These are phyloP conservation scores for Melanaphis sacchari DNA, from an alignment of 1,140 invertebrate species.

Conservation along the genomic window DNA sequence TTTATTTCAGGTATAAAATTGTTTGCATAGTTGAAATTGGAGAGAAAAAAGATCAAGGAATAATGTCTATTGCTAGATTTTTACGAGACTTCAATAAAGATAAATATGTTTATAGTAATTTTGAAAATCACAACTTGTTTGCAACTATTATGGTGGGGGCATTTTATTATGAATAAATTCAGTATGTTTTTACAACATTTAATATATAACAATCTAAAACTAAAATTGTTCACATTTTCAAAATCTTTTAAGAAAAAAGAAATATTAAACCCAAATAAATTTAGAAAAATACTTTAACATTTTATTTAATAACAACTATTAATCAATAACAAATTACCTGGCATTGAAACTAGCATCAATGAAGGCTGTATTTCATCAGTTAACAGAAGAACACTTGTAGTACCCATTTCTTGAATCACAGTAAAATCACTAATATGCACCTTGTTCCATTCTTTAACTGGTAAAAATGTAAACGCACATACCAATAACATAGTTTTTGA, in stretches of 20 bases:
- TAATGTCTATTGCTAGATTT: constrained; percentile 62
- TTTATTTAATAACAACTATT: neutral
- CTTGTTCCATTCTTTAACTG: constrained; percentile 49
- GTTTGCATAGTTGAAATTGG: constrained; percentile 63
- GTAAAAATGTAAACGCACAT: constrained; percentile 58
- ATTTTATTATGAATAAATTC: constrained; percentile 50
- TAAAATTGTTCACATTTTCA: neutral
- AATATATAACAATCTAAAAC: neutral
- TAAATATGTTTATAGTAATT: constrained; percentile 61
- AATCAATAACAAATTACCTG: constrained; percentile 61
- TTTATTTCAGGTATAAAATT: constrained; percentile 63
- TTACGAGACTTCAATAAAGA: constrained; percentile 64
- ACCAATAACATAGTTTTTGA: constrained; percentile 54
- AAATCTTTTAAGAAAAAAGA: neutral
- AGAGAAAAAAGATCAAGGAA: constrained; percentile 64
- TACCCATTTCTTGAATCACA: constrained; percentile 54
- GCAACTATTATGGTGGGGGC: constrained; percentile 38
- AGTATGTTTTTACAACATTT: neutral
- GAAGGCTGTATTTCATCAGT: constrained; percentile 48
- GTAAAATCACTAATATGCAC: constrained; percentile 56
- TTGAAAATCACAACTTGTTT: constrained; percentile 51
- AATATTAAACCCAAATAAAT: neutral
- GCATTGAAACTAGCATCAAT: constrained; percentile 62
- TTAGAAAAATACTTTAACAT: neutral
- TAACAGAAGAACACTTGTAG: constrained; percentile 50